Percentiles rank a stretch among this genome's conserved stretches.
Conservation (phyloP, 2,113 vertebrate genomes). For the Sialia sialis region DNA sequence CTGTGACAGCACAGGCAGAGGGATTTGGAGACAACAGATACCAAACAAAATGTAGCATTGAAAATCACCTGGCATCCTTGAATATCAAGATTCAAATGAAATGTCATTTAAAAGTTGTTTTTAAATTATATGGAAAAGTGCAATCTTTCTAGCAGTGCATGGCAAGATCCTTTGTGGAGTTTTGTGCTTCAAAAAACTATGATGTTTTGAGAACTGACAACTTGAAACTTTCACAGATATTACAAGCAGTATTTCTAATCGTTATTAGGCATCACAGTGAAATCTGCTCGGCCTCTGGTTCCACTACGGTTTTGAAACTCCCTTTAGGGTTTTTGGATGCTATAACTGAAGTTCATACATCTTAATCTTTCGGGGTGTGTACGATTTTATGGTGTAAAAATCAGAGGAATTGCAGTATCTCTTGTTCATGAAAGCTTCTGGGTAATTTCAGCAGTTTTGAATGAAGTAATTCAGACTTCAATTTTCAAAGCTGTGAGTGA, state of each 20-base stretch:
- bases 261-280: neutral
- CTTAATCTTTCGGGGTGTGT: neutral
- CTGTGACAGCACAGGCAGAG: neutral
- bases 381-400: neutral
- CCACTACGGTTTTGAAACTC: neutral
- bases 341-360: constrained; percentile 17
- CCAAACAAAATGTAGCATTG: neutral
- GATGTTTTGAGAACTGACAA: neutral
- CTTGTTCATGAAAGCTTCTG: neutral
- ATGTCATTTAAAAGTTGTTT: neutral
- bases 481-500: neutral
- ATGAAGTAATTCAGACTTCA: neutral
- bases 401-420: neutral
- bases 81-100: neutral
- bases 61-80: neutral
- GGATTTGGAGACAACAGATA: neutral
- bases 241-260: neutral
- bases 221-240: neutral
- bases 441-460: neutral
- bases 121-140: neutral
- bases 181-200: neutral
- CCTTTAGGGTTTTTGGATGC: neutral
- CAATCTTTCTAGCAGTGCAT: neutral
- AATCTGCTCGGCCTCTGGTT: neutral
- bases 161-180: neutral